Evolutionary conservation across 1,140 invertebrate species (phyloP), one percentile per base, ranked within the genome.

Genomic region (Neelides sp.): DNA sequence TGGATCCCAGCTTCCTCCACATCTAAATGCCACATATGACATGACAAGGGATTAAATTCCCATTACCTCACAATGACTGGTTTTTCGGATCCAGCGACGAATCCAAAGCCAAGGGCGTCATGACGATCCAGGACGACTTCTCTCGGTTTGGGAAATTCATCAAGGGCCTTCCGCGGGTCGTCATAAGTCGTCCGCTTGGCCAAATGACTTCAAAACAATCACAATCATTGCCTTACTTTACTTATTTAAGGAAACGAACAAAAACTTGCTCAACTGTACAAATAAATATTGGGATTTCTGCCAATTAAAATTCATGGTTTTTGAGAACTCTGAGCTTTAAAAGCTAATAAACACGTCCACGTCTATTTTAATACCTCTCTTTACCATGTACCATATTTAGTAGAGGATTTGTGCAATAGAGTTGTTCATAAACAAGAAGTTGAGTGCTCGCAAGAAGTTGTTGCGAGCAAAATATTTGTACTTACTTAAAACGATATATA

Each of bases 181-280:
- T 90, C 83, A 62, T 90, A 88, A 0, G 86, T 90, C 1, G 87
- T 90, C 2, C 83, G 87, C 67, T 87, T 86, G 65, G 87, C 88
- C 51, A 88, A 68, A 70, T 94, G 89, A 63, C 87, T 93, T 72
- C 4, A 75, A 74, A 52, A 50, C 39, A 28, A 53, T 63, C 63
- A 48, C 61, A 40, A 50, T 44, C 12, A 56, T 53, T 22, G 17
- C 2, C 23, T 40, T 55, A 30, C 20, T 40, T 24, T 12, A 50
- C 13, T 10, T 51, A 5, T 32, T 34, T 5, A 28, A 8, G 8
- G 5, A 10, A n/a, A n/a, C n/a, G n/a, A n/a, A n/a, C n/a, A n/a
- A n/a, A n/a, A n/a, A n/a, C n/a, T n/a, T n/a, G n/a, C n/a, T n/a
- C n/a, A n/a, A n/a, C n/a, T n/a, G n/a, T n/a, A n/a, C n/a, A n/a